A percentile compares a stretch with the other conserved stretches of the same genome.
These are phyloP conservation scores for Pteronotus mesoamericanus DNA, from an alignment of 2,797 vertebrate species.

Conservation along the genomic window DNA sequence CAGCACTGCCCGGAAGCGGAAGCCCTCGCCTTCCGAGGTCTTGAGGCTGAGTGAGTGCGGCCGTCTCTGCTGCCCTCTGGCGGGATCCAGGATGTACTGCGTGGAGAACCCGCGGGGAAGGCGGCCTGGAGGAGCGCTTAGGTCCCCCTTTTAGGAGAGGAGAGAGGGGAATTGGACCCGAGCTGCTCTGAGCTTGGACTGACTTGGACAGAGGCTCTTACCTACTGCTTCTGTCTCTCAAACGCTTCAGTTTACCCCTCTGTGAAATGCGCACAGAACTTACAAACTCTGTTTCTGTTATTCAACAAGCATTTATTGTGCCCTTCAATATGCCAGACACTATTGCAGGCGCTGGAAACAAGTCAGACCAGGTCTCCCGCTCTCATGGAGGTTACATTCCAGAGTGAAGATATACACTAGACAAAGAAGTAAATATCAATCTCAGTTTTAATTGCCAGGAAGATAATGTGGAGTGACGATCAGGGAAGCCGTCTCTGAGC, in stretches of 20 bases:
- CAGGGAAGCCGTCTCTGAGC: neutral
- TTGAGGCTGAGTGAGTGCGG: rapidly evolving
- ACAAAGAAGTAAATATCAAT: neutral
- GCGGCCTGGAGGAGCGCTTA: rapidly evolving
- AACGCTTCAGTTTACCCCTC: neutral
- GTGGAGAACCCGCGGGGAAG: rapidly evolving
- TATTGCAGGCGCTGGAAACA: neutral
- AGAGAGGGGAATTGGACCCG: rapidly evolving
- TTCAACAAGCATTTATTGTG: neutral
- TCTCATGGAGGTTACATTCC: neutral
- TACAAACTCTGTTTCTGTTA: neutral
- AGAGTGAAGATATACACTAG: neutral
- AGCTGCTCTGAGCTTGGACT: neutral
- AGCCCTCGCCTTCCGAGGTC: rapidly evolving
- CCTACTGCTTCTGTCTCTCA: neutral
- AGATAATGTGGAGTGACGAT: neutral
- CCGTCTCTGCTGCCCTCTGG: constrained; percentile 37
- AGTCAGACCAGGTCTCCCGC: neutral
- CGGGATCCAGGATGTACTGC: neutral
- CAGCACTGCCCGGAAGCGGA: constrained; percentile 33
- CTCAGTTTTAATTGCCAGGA: neutral
- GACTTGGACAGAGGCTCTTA: neutral
- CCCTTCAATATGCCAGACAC: neutral
- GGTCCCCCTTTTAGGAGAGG: rapidly evolving
- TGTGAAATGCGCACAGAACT: neutral